A percentile compares a stretch with the other conserved stretches of the same genome.
Evolutionary conservation across 2,888 invertebrate species (phyloP).

Genomic region (Pyrochroa serraticornis): DNA sequence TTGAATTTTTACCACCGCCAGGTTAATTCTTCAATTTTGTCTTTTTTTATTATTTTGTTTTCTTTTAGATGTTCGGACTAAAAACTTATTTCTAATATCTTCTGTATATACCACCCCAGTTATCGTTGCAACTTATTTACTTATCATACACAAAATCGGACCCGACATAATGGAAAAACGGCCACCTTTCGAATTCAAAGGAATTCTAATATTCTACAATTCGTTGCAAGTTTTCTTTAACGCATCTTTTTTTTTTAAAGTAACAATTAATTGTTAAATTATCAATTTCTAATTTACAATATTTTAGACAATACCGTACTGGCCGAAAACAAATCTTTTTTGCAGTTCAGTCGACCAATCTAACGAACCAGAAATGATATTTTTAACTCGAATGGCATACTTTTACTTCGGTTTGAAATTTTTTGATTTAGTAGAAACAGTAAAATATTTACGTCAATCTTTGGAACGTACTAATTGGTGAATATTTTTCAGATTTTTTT

Average conservation of each 20-base stretch:
- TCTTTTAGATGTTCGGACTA: slow-evolving; percentile 24
- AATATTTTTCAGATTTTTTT: slow-evolving; percentile 6
- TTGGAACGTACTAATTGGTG: neutral
- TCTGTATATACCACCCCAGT: too few species aligned
- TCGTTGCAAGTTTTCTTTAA: slow-evolving; percentile 25
- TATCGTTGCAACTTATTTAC: slow-evolving; percentile 16
- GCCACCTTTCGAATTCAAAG: slow-evolving; percentile 21
- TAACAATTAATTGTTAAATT: neutral
- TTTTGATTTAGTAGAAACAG: too few species aligned
- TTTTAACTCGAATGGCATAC: too few species aligned
- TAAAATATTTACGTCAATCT: too few species aligned
- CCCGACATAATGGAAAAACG: slow-evolving; percentile 29
- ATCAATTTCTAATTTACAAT: slow-evolving; percentile 1
- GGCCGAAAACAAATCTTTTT: too few species aligned
- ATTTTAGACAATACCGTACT: neutral
- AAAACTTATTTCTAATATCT: slow-evolving; percentile 22
- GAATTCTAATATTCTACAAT: slow-evolving; percentile 25
- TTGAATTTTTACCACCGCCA: too few species aligned
- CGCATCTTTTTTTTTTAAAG: neutral
- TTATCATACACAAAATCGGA: slow-evolving; percentile 27
- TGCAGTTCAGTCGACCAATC: too few species aligned
- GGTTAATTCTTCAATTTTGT: too few species aligned
- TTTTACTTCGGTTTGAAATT: too few species aligned
- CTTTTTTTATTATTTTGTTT: neutral
- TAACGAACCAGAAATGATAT: too few species aligned